Conservation (phyloP, 53 echinoderm and acorn worm genomes). For the Apostichopus leukothele region DNA sequence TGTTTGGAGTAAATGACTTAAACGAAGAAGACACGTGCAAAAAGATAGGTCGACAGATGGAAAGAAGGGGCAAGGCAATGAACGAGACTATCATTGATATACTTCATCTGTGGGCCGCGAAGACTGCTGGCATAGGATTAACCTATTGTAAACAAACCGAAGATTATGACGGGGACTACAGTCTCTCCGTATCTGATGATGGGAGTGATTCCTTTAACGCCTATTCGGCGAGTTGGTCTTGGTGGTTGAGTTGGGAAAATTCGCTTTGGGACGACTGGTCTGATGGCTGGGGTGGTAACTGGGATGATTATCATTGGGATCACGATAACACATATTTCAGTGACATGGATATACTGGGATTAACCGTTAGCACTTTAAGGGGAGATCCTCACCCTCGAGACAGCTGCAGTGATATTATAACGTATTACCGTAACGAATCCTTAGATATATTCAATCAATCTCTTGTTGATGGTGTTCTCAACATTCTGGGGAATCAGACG, state of each 20-base stretch:
- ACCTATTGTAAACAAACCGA: neutral
- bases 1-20: neutral
- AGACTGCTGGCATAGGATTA: neutral
- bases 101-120: neutral
- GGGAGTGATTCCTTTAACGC: neutral
- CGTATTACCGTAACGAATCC: neutral
- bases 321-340: neutral
- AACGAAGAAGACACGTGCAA: neutral
- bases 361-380: neutral
- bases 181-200: neutral
- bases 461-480: neutral
- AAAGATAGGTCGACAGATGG: neutral
- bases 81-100: neutral
- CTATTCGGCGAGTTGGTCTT: constrained; percentile 18
- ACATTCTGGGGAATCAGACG: neutral
- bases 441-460: neutral
- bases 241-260: constrained; percentile 15
- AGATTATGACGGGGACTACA: neutral
- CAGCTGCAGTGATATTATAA: neutral
- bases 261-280: constrained; percentile 15
- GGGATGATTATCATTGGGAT: neutral
- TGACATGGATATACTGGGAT: neutral
- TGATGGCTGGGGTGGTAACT: neutral
- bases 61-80: neutral
- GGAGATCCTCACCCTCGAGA: neutral